Evolutionary conservation across 2,888 invertebrate species (phyloP), one percentile per base, ranked within the genome.

Genomic region (Microctonus hyperodae): DNA sequence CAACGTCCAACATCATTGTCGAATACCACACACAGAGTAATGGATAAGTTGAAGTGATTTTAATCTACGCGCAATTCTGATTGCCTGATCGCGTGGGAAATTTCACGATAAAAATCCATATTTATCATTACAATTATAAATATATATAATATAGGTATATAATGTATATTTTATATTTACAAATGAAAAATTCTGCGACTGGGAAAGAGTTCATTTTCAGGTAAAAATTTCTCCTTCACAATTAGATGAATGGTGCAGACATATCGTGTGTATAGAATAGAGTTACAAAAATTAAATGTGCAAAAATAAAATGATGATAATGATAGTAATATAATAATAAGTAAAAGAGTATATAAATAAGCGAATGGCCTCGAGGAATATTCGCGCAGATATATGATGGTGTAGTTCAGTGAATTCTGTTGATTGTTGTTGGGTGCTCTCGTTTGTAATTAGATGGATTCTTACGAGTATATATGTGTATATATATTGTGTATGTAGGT

Each of bases 371-470:
- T 65, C 59, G 48, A 72, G 74, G 28, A 28, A 28, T 7, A 28
- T 28, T 7, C 3, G 76, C 78, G 77, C 74, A 77, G 75, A 72
- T 74, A 72, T 74, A 75, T 76, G 75, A 79, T 76, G 76, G 77
- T 78, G 72, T 71, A 68, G 28, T 70, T 44, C 62, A 61, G 69
- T 60, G 71, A 75, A 72, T 73, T 79, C 80, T 76, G 80, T 82
- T 82, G 82, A 82, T 82, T 81, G 79, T 80, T 80, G 78, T 82
- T 82, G 81, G 81, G 81, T 79, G 78, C 78, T 82, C 80, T 79
- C 75, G 76, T 76, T 79, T 76, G 79, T 81, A 82, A 81, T 82
- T 82, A 82, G 80, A 78, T 77, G 76, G 72, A 78, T 75, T 56
- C 64, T 63, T 25, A 9, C 35, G 33, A 28, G 79, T 78, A 78